phyloP scores from a whole-genome alignment of 2,888 invertebrate genomes.

The Perizoma affinitatum region DNA sequence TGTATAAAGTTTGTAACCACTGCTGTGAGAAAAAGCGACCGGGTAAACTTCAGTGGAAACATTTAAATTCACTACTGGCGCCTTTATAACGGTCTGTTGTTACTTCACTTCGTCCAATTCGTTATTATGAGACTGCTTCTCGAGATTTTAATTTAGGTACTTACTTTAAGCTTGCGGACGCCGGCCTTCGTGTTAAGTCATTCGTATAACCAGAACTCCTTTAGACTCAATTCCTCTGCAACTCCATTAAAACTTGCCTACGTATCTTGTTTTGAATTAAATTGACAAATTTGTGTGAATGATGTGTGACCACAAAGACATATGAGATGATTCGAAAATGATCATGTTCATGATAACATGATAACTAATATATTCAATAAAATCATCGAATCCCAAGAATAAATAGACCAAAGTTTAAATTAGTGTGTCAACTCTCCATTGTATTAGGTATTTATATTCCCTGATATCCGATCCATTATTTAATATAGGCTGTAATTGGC shows the following conservation, averaged over 20 bases:
- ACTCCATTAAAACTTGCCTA: not conserved
- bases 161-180: slow-evolving; percentile 8
- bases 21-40: slow-evolving; percentile 52
- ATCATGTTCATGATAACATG: too few relatives aligned
- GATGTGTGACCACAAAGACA: too few relatives aligned
- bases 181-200: slow-evolving; percentile 27
- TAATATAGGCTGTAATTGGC: too few relatives aligned
- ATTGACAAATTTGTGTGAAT: not conserved
- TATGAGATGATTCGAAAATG: too few relatives aligned
- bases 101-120: slow-evolving; percentile 40
- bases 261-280: not conserved
- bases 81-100: slow-evolving; percentile 47
- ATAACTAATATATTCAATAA: too few relatives aligned
- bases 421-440: too few relatives aligned
- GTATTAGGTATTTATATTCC: too few relatives aligned
- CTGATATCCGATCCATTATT: too few relatives aligned
- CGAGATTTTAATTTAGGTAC: slow-evolving; percentile 33
- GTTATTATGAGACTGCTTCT: slow-evolving; percentile 36
- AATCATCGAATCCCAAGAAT: too few relatives aligned
- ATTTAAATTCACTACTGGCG: slow-evolving; percentile 57
- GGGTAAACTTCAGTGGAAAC: slow-evolving; percentile 56
- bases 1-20: slow-evolving; percentile 60
- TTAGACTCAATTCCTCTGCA: slow-evolving; percentile 2
- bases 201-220: slow-evolving; percentile 15
- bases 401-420: too few relatives aligned